Percentiles rank a stretch among this genome's conserved stretches.
Evolutionary conservation across 1,140 invertebrate genomes (phyloP).

Genomic region (Delia radicum): DNA sequence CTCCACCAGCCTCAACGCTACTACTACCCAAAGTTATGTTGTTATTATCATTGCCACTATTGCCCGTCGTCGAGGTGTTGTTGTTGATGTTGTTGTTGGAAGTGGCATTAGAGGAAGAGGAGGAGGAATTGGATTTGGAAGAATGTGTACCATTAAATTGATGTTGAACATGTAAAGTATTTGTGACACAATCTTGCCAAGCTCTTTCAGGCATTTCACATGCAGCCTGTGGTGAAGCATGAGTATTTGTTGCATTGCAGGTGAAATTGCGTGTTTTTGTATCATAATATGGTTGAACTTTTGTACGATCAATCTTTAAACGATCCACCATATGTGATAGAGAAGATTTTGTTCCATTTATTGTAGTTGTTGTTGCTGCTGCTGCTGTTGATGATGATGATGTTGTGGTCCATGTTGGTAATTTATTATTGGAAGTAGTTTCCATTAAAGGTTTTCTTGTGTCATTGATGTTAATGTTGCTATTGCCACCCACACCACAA

Average conservation of each 20-base stretch:
- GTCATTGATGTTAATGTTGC: constrained; percentile 15
- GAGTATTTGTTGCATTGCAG: constrained; percentile 53
- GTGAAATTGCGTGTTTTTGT: constrained; percentile 51
- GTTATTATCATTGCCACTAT: constrained; percentile 12
- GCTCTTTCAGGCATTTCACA: constrained; percentile 71
- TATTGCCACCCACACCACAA: background rate
- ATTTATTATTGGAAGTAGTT: constrained; percentile 16
- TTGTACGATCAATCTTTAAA: constrained; percentile 18
- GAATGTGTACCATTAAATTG: constrained; percentile 28
- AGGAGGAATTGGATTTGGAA: background rate
- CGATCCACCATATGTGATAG: constrained; percentile 26
- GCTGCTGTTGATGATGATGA: constrained; percentile 9
- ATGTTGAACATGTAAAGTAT: constrained; percentile 40
- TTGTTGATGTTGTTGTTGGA: background rate
- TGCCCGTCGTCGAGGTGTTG: background rate
- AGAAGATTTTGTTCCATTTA: constrained; percentile 12
- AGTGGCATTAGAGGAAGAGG: background rate
- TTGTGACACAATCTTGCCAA: constrained; percentile 73
- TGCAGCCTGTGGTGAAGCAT: constrained; percentile 57
- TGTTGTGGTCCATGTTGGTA: background rate
- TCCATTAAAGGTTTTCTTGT: constrained; percentile 6
- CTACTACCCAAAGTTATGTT: background rate
- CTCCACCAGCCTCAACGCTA: background rate
- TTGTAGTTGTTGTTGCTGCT: background rate
- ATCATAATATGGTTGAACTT: constrained; percentile 48